A percentile compares a stretch with the other conserved stretches of the same genome.
Evolutionary conservation across 2,888 invertebrate species (phyloP).

Genomic region (Eilema caniola): DNA sequence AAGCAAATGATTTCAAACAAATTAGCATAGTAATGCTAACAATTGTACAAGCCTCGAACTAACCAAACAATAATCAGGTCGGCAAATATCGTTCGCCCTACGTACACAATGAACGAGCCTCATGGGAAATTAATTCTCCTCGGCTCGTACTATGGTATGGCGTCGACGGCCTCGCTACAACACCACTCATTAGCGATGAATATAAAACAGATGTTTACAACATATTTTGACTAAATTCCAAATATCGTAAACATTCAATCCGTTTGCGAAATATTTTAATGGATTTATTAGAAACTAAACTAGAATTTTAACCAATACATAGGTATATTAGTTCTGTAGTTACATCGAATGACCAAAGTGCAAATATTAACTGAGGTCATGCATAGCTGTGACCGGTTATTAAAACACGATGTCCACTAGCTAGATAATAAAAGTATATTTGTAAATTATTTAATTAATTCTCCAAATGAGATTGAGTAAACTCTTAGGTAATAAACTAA

Average conservation of each 20-base stretch:
- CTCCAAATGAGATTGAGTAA: too few species aligned
- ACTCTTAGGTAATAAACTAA: too few species aligned
- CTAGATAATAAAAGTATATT: neutral
- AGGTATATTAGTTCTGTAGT: neutral
- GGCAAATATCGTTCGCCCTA: constrained; percentile 45
- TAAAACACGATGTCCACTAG: neutral
- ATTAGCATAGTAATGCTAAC: constrained; percentile 44
- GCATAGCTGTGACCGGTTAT: neutral
- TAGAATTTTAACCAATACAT: neutral
- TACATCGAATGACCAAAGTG: too few species aligned
- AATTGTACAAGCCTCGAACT: constrained; percentile 59
- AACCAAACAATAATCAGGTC: constrained; percentile 63
- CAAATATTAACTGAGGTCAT: neutral
- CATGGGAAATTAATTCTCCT: constrained; percentile 58
- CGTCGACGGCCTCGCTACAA: constrained; percentile 35
- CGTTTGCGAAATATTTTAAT: neutral
- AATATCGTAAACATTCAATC: constrained; percentile 6
- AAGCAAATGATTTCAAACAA: constrained; percentile 32
- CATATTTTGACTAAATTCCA: constrained; percentile 15
- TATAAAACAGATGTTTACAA: constrained; percentile 30
- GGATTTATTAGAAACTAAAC: neutral
- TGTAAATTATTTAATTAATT: neutral
- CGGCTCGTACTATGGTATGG: constrained; percentile 32
- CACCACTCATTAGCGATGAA: constrained; percentile 31
- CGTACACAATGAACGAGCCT: constrained; percentile 43